Evolutionary conservation across 2,797 vertebrate genomes (phyloP).

Genomic region (Mormyrops attenuatus): DNA sequence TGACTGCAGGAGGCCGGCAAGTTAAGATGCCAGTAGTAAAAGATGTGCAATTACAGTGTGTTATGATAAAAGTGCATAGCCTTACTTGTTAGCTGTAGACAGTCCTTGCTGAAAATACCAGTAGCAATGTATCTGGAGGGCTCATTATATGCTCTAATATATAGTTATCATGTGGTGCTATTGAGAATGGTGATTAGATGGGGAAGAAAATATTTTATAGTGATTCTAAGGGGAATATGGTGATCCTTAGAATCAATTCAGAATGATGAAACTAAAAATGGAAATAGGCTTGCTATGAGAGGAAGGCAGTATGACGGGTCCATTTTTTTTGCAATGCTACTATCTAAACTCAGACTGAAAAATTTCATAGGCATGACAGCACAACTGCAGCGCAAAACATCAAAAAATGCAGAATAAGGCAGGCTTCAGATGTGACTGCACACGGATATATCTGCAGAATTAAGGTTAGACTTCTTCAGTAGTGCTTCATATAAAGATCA

Average conservation of each 20-base stretch:
- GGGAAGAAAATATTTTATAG: neutral
- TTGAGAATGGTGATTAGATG: neutral
- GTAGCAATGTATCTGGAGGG: neutral
- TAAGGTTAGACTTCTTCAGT: neutral
- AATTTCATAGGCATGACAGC: neutral
- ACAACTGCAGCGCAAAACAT: neutral
- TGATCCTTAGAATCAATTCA: neutral
- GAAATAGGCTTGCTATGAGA: neutral
- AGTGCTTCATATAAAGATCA: neutral
- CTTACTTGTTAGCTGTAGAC: neutral
- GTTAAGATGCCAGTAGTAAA: neutral
- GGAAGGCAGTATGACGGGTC: neutral
- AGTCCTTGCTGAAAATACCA: neutral
- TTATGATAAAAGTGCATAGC: neutral
- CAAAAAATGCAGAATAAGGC: neutral
- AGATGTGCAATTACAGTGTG: neutral
- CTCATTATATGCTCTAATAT: neutral
- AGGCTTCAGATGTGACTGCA: neutral
- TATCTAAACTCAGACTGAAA: neutral
- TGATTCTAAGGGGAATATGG: neutral
- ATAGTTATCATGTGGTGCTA: neutral
- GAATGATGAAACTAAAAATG: neutral
- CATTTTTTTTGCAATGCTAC: neutral
- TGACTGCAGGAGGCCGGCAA: neutral
- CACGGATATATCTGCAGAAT: neutral